Evolutionary conservation across 2,113 vertebrate genomes (phyloP), one percentile per base, ranked within the genome.

Genomic region (Seriola aureovittata): DNA sequence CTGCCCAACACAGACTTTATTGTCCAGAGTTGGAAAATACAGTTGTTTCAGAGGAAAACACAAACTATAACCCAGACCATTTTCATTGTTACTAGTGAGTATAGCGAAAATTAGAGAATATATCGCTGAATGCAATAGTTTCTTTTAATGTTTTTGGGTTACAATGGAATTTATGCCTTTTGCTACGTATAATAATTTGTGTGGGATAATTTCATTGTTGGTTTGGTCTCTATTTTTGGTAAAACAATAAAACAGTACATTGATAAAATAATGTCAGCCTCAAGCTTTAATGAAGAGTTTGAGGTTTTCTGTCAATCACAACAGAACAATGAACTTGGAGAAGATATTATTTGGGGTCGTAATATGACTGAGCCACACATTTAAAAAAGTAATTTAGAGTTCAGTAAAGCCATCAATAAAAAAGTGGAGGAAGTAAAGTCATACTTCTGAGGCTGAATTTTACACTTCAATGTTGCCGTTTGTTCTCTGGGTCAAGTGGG

Each of bases 361-460:
- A 85, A 40, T 50, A 42, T 4, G 2, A 69, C 14, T 14, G 9
- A 52, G 50, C 21, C 19, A 14, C 36, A 19, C 8, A 67, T 59
- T n/a, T 38, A 0, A 32, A 60, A 36, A 52, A 54, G 14, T 36
- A 13, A 25, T 25, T 46, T 38, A 55, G 17, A 71, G 1, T 46
- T 44, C 48, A 62, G 64, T 44, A 4, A 64, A 52, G 44, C 38
- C 7, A 67, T 71, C 58, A 36, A 68, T 74, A 25, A 13, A 60
- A 74, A 87, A 66, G 16, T 55, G 21, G 1, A 36, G 32, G 34
- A 23, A 16, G 54, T 44, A 60, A 44, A 60, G 23, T 64, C 40
- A 19, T 29, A 23, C 2, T 40, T 23, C 8, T 70, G 16, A 44
- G 21, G 42, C 12, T 71, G 4, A 65, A 34, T 59, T 60, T 10